phyloP scores from a whole-genome alignment of 2,113 vertebrate species.

The Tylochromis polylepis region DNA sequence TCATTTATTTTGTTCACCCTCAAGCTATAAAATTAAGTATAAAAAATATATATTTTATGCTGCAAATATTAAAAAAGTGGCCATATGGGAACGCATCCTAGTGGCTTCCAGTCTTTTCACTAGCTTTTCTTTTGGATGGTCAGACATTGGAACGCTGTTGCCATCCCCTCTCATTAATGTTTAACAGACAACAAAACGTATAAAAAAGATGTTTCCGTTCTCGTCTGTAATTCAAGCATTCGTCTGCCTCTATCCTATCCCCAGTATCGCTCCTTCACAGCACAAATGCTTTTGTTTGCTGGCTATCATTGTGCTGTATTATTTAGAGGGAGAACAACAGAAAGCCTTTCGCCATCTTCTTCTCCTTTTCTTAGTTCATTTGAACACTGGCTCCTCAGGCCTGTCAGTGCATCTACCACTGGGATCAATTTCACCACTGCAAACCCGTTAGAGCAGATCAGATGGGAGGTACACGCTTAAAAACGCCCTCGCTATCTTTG shows the following conservation, averaged over 20 bases:
- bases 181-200: slow-evolving; percentile 16
- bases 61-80: slow-evolving; percentile 3
- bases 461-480: slow-evolving; percentile 7
- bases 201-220: slow-evolving; percentile 3
- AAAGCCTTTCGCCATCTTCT: slow-evolving; percentile 3
- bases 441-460: slow-evolving; percentile 38
- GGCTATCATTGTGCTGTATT: slow-evolving; percentile 49
- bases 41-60: slow-evolving; percentile 1
- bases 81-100: not conserved
- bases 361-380: slow-evolving; percentile 30
- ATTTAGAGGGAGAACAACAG: slow-evolving; percentile 56
- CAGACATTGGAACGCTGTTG: not conserved
- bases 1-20: slow-evolving; percentile 30
- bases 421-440: slow-evolving; percentile 51
- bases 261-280: not conserved
- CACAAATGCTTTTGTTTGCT: slow-evolving; percentile 54
- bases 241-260: not conserved
- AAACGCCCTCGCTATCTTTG: slow-evolving; percentile 3
- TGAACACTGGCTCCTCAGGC: slow-evolving; percentile 28
- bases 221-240: slow-evolving; percentile 50
- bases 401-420: slow-evolving; percentile 30
- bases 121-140: not conserved
- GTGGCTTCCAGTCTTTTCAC: not conserved
- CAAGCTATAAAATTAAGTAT: slow-evolving; percentile 23
- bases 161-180: slow-evolving; percentile 19